Evolutionary conservation across 2,888 invertebrate species (phyloP), one percentile per base, ranked within the genome.

Genomic region (Tetramorium bicarinatum): DNA sequence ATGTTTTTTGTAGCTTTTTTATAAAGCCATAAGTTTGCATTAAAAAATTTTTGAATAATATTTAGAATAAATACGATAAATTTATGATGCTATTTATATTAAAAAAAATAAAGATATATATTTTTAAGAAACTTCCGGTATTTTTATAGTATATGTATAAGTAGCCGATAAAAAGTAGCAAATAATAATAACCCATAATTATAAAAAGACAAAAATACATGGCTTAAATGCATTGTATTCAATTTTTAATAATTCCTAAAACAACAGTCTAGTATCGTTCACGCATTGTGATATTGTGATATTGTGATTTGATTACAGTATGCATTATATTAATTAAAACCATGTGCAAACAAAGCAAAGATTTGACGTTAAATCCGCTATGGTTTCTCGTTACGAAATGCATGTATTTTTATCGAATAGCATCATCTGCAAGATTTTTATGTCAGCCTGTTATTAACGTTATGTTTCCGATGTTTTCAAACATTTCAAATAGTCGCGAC

Each of bases 271-370:
- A 59, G 18, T 34, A 44, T 11, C 15, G 11, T 67, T 18, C 6
- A 29, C 11, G 1, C 29, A 67, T 67, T 25, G 67, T n/a, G 1
- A 38, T 41, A 67, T 67, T 25, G 67, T n/a, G 1, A 38, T 41
- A 61, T 4, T 21, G 18, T 47, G 25, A 67, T 47, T 47, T 67
- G 25, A 67, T 69, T 49, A 69, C 13, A 29, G 49, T 29, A 13
- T 29, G 29, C n/a, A 49, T 69, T 69, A 67, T 21, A 67, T 25
- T 69, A 49, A 69, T 49, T 29, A 49, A 69, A 69, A n/a, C 7
- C 18, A 1, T n/a, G 29, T 15, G 44, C 0, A n/a, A 69, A 34
- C 49, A n/a, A 49, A 18, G 18, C 18, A 47, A 67, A 49, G 13
- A n/a, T 49, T 11, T n/a, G 0, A 59, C n/a, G 13, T 49, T 34